Evolutionary conservation across 2,113 vertebrate genomes (phyloP).

Genomic region (Larimichthys crocea): DNA sequence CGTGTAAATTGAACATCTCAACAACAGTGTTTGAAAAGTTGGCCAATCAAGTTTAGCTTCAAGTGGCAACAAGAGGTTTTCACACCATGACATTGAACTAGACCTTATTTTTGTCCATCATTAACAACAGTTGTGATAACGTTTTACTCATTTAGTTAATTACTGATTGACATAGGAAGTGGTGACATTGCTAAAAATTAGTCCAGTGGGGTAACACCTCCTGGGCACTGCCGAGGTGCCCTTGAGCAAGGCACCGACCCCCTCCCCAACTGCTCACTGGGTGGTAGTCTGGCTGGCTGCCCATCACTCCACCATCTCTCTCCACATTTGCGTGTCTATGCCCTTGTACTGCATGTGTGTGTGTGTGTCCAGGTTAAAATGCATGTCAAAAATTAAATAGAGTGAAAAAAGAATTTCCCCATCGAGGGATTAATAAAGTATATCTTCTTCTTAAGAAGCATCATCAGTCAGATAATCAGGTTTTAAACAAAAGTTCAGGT

Average conservation of each 20-base stretch:
- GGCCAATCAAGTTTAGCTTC: background rate
- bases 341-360: no score
- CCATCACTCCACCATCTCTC: no score
- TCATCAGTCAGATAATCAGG: background rate
- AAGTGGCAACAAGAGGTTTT: background rate
- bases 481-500: background rate
- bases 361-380: no score
- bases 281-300: no score
- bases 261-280: no score
- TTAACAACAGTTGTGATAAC: background rate
- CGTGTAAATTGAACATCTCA: constrained; percentile 37
- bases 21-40: constrained; percentile 35
- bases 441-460: background rate
- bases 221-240: no score
- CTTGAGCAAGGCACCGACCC: no score
- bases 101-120: background rate
- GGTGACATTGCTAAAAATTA: background rate
- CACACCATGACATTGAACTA: background rate
- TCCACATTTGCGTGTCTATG: no score
- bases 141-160: background rate
- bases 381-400: no score
- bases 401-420: no score
- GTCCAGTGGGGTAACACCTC: background rate
- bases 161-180: background rate
- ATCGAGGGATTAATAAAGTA: no score